phyloP scores from a whole-genome alignment of 1,140 invertebrate species.

The Drosophila suzukii region DNA sequence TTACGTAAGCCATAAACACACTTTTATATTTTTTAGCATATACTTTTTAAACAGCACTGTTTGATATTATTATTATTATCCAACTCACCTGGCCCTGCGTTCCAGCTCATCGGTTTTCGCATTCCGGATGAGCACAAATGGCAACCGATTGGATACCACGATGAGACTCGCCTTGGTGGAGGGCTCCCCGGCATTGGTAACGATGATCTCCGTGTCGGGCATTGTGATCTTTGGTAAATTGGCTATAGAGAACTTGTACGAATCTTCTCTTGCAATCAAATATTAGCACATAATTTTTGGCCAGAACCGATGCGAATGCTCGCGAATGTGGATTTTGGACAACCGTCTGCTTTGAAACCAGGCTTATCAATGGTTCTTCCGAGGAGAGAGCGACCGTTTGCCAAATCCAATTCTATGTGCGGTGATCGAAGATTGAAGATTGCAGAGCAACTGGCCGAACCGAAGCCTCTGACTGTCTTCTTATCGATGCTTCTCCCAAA shows the following conservation, averaged over 20 bases:
- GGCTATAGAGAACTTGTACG: constrained; percentile 10
- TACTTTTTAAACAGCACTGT: not conserved
- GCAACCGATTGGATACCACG: constrained; percentile 95
- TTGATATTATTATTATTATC: not conserved
- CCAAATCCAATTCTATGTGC: constrained; percentile 19
- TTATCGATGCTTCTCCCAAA: constrained; percentile 24
- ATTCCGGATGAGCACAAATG: constrained; percentile 93
- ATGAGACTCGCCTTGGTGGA: constrained; percentile 90
- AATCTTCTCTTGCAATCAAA: constrained; percentile 5
- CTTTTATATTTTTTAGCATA: not conserved
- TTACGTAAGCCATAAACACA: not conserved
- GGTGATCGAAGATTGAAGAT: constrained; percentile 5
- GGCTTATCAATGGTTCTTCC: constrained; percentile 10
- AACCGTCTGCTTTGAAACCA: constrained; percentile 19
- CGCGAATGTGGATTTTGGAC: constrained; percentile 14
- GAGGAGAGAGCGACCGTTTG: constrained; percentile 14
- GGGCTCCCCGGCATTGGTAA: constrained; percentile 74
- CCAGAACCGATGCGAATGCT: constrained; percentile 9
- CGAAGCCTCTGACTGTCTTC: constrained; percentile 12
- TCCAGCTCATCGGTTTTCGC: constrained; percentile 89
- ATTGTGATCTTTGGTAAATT: constrained; percentile 40
- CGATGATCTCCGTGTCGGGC: constrained; percentile 81
- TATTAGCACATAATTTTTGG: constrained; percentile 42
- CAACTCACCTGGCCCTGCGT: constrained; percentile 92
- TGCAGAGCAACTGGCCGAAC: constrained; percentile 26